Conservation (phyloP, 2,888 invertebrate species). For the Erebia epiphron region DNA sequence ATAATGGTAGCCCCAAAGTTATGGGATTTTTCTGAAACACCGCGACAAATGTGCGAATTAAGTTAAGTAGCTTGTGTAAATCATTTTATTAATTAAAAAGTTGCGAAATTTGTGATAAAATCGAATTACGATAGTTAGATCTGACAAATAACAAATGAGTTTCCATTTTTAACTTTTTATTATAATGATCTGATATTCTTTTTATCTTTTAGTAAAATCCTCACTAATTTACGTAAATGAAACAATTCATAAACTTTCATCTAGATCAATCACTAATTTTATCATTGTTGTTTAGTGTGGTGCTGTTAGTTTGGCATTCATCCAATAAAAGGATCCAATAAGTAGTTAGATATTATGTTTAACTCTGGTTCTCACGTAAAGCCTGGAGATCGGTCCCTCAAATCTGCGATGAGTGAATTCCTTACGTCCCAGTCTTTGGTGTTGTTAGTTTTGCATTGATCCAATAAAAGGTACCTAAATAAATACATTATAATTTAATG, state of each 20-base stretch:
- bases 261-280: too few species aligned
- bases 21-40: constrained; percentile 52
- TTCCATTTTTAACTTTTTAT: not conserved
- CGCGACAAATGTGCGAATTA: constrained; percentile 32
- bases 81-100: constrained; percentile 21
- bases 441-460: too few species aligned
- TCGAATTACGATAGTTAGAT: not conserved
- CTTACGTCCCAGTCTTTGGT: constrained; percentile 68
- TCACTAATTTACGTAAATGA: not conserved
- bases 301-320: too few species aligned
- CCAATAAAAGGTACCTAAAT: too few species aligned
- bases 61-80: constrained; percentile 8
- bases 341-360: not conserved
- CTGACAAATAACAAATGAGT: constrained; percentile 8
- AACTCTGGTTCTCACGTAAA: constrained; percentile 65
- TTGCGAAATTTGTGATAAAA: constrained; percentile 43
- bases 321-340: too few species aligned
- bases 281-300: too few species aligned
- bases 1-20: constrained; percentile 60
- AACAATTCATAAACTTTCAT: too few species aligned
- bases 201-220: not conserved
- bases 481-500: too few species aligned
- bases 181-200: not conserved
- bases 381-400: constrained; percentile 63
- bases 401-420: constrained; percentile 79